Conservation (phyloP, 1,140 invertebrate genomes). For the Philaenus spumarius region DNA sequence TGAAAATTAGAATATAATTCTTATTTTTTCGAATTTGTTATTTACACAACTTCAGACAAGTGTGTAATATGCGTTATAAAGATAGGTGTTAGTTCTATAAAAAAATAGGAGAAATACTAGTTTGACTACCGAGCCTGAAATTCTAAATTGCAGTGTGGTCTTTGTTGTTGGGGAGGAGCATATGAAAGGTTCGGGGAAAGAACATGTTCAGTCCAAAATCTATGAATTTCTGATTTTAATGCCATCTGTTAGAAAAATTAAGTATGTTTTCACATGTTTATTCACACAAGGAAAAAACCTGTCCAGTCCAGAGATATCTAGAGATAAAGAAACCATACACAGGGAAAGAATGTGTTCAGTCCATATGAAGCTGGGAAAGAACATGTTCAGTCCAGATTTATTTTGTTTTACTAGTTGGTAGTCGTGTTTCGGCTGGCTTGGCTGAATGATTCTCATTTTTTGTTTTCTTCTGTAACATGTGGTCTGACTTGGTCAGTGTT, state of each 20-base stretch:
- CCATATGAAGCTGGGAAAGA: slow-evolving; percentile 5
- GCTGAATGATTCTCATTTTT: slow-evolving; percentile 1
- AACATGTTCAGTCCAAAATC: slow-evolving; percentile 15
- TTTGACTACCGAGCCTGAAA: no score
- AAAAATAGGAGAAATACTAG: no score
- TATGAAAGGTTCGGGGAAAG: slow-evolving; percentile 10
- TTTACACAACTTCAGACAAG: no score
- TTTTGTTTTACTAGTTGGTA: neutral
- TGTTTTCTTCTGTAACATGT: neutral
- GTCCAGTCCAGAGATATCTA: slow-evolving; percentile 3
- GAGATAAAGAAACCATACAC: neutral
- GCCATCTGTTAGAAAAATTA: neutral
- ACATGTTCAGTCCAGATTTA: neutral
- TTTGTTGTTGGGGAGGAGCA: no score
- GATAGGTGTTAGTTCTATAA: no score
- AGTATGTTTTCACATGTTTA: neutral
- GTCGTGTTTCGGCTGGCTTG: slow-evolving; percentile 2
- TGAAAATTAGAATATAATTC: no score
- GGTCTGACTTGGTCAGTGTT: slow-evolving; percentile 2
- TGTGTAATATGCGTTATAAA: no score
- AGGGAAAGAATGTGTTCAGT: slow-evolving; percentile 11
- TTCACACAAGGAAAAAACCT: slow-evolving; percentile 3
- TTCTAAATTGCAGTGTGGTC: no score
- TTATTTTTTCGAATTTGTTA: no score
- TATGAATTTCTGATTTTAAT: slow-evolving; percentile 3